These are phyloP conservation scores for Vidua macroura DNA, from an alignment of 2,113 vertebrate genomes.

Conservation along the genomic window DNA sequence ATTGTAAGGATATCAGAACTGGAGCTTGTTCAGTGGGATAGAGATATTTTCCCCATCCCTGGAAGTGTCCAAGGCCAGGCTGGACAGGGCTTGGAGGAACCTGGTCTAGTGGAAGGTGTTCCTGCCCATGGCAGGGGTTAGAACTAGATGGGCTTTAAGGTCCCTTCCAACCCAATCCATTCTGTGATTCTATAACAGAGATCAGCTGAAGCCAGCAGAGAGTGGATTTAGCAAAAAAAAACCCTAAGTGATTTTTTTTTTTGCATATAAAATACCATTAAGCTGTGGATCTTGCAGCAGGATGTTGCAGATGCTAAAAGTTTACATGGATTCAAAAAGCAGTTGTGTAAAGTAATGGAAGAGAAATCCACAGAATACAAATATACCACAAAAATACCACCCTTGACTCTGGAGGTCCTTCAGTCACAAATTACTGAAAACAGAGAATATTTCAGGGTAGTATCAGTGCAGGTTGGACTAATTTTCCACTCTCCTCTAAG, in stretches of 20 bases:
- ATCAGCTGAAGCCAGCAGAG: neutral
- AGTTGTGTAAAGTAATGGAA: neutral
- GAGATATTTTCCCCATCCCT: neutral
- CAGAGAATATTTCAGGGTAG: neutral
- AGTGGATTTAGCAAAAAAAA: neutral
- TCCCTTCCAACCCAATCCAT: neutral
- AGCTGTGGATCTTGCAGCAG: neutral
- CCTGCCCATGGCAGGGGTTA: neutral
- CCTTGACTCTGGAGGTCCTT: neutral
- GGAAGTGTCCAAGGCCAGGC: neutral
- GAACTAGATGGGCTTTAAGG: neutral
- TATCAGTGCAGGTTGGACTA: neutral
- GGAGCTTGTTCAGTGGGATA: neutral
- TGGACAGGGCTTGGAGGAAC: neutral
- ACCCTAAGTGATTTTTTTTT: neutral
- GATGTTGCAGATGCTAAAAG: neutral
- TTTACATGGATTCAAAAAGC: neutral
- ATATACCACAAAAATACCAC: neutral
- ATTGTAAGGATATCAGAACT: neutral
- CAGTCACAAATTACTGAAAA: neutral
- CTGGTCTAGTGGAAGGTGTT: neutral
- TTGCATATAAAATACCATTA: neutral
- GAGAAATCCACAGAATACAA: neutral
- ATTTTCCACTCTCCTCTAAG: neutral
- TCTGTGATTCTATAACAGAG: neutral